These are phyloP conservation scores for Melitaea cinxia DNA, from an alignment of 1,140 invertebrate genomes.

Conservation along the genomic window DNA sequence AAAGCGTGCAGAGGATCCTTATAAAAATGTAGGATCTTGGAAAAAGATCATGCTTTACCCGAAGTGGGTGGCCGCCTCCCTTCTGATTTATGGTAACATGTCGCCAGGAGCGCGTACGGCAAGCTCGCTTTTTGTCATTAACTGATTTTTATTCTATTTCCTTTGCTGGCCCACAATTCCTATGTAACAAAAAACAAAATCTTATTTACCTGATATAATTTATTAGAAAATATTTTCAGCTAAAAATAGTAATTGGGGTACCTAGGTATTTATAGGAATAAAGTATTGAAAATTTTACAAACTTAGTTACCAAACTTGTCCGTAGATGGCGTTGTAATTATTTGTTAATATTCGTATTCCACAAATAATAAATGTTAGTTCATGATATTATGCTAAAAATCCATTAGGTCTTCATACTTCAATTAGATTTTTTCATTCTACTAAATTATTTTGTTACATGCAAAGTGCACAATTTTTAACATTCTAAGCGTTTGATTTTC, in stretches of 20 bases:
- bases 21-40: slow-evolving; percentile 78
- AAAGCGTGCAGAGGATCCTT: slow-evolving; percentile 49
- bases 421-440: no score
- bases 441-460: no score
- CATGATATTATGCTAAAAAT: no score
- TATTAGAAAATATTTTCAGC: neutral
- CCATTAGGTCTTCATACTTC: no score
- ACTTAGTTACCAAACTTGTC: neutral
- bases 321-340: neutral
- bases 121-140: slow-evolving; percentile 74
- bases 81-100: slow-evolving; percentile 78
- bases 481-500: no score
- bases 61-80: slow-evolving; percentile 52
- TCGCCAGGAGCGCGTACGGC: slow-evolving; percentile 64
- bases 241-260: neutral
- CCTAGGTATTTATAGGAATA: neutral
- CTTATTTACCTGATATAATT: neutral
- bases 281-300: neutral
- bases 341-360: neutral
- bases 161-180: slow-evolving; percentile 29
- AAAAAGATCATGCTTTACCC: slow-evolving; percentile 74
- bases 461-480: no score
- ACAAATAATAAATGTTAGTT: no score
- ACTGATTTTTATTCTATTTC: slow-evolving; percentile 75
- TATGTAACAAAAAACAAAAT: slow-evolving; percentile 19